These are phyloP conservation scores for Osedax frankpressi DNA, from an alignment of 2,888 invertebrate species.

Conservation along the genomic window DNA sequence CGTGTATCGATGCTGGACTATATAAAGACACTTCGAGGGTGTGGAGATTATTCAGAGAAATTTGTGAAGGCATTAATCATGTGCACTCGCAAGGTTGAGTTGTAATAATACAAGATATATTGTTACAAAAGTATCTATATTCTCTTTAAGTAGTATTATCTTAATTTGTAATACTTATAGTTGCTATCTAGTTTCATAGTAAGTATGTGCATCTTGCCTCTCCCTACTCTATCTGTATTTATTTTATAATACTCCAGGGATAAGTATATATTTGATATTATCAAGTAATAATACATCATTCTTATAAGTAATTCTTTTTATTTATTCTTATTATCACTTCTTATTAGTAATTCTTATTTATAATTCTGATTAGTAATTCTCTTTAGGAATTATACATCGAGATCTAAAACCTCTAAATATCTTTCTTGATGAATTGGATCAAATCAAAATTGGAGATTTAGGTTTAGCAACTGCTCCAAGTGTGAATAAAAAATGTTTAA, in stretches of 20 bases:
- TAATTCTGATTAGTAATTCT: too few species aligned
- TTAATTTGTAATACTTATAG: too few species aligned
- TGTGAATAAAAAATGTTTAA: too few species aligned
- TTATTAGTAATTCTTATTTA: too few species aligned
- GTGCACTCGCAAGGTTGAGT: slow-evolving; percentile 70
- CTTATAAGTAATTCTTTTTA: too few species aligned
- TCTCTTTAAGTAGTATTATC: neutral
- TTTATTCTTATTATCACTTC: too few species aligned
- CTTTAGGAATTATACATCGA: slow-evolving; percentile 46
- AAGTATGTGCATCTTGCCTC: too few species aligned
- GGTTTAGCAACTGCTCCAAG: slow-evolving; percentile 26
- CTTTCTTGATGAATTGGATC: slow-evolving; percentile 76
- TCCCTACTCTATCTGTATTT: too few species aligned
- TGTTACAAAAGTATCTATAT: slow-evolving; percentile 14
- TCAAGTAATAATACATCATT: too few species aligned
- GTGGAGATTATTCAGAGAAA: slow-evolving; percentile 86
- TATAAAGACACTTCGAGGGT: slow-evolving; percentile 64
- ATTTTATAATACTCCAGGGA: too few species aligned
- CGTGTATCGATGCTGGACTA: slow-evolving; percentile 66
- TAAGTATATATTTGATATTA: too few species aligned
- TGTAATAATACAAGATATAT: slow-evolving; percentile 49
- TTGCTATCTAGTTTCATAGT: too few species aligned
- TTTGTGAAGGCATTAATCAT: slow-evolving; percentile 76
- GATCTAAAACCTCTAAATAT: slow-evolving; percentile 64
- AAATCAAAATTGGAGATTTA: slow-evolving; percentile 44